These are phyloP conservation scores for Xiphophorus hellerii DNA, from an alignment of 2,113 vertebrate genomes.

Conservation along the genomic window DNA sequence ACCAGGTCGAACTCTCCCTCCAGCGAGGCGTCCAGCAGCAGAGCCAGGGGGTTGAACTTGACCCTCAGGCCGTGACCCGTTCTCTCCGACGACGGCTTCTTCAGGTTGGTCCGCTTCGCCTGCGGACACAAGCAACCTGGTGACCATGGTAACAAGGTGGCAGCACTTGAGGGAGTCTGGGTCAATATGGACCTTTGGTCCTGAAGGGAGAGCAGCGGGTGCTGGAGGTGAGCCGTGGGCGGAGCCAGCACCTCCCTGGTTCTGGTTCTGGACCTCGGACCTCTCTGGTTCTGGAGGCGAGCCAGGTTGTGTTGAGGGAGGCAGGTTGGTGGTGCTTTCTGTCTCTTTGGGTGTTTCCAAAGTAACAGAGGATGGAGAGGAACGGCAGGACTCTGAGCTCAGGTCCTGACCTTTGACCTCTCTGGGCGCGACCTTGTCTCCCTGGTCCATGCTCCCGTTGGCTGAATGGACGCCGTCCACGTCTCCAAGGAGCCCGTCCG, in stretches of 20 bases:
- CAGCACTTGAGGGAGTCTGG: accelerated
- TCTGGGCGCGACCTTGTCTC: slow-evolving; percentile 55
- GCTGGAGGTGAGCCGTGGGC: slow-evolving; percentile 68
- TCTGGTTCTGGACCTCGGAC: slow-evolving; percentile 81
- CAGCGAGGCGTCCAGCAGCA: slow-evolving; percentile 93
- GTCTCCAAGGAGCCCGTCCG: slow-evolving; percentile 80
- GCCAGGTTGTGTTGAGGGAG: slow-evolving; percentile 70
- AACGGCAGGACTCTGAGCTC: slow-evolving; percentile 62
- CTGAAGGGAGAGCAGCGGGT: slow-evolving; percentile 61
- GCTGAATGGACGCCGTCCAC: slow-evolving; percentile 86
- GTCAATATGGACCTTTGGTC: slow-evolving; percentile 52
- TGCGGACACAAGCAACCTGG: slow-evolving; percentile 46
- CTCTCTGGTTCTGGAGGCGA: slow-evolving; percentile 68
- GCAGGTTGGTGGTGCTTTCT: slow-evolving; percentile 76
- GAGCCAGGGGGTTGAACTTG: slow-evolving; percentile 94
- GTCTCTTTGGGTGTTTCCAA: slow-evolving; percentile 62
- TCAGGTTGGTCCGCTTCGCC: slow-evolving; percentile 95
- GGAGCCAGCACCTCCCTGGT: slow-evolving; percentile 70
- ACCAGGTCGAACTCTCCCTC: slow-evolving; percentile 98
- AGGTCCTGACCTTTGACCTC: slow-evolving; percentile 48
- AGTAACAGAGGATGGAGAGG: slow-evolving; percentile 60
- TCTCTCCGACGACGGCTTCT: slow-evolving; percentile 93
- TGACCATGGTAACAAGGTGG: no score
- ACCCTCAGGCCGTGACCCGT: slow-evolving; percentile 93
- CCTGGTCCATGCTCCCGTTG: slow-evolving; percentile 81